Evolutionary conservation across 2,797 vertebrate species (phyloP).

Genomic region (Salarias fasciatus): DNA sequence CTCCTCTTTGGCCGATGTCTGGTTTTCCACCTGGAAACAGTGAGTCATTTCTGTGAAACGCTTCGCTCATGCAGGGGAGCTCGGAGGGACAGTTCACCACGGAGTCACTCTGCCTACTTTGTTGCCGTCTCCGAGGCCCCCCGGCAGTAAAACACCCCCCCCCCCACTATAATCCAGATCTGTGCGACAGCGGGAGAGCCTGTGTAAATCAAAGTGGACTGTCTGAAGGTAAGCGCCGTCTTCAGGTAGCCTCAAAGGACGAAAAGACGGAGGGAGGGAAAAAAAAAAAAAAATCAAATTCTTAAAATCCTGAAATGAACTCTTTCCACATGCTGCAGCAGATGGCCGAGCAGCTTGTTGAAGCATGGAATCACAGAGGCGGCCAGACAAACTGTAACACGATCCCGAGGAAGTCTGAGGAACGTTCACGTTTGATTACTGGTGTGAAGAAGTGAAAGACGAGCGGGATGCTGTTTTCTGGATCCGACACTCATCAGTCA

Average conservation of each 20-base stretch:
- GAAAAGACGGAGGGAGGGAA: too few relatives aligned
- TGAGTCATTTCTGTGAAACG: conserved; percentile 65
- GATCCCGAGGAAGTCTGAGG: conserved; percentile 44
- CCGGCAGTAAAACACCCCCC: conserved; percentile 21
- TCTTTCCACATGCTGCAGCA: conserved; percentile 63
- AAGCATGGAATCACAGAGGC: conserved; percentile 44
- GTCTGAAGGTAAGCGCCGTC: conserved; percentile 31
- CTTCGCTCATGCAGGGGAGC: conserved; percentile 49
- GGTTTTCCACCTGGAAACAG: conserved; percentile 61
- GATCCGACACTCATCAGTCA: conserved; percentile 11
- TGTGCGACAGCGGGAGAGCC: conserved; percentile 14
- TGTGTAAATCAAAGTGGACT: conserved; percentile 57
- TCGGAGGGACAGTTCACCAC: conserved; percentile 34
- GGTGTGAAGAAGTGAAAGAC: conserved; percentile 7
- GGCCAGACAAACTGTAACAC: conserved; percentile 53
- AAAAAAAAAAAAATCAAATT: conserved; percentile 14
- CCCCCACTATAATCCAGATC: conserved; percentile 9
- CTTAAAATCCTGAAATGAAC: conserved; percentile 56
- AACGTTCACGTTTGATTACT: conserved; percentile 51
- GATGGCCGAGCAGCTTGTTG: conserved; percentile 57
- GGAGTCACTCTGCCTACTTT: conserved; percentile 18
- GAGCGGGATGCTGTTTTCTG: conserved; percentile 11
- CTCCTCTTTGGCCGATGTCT: conserved; percentile 11
- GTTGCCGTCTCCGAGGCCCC: conserved; percentile 27
- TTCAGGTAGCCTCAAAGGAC: conserved; percentile 20